A percentile compares a stretch with the other conserved stretches of the same genome.
These are phyloP conservation scores for Pelmatolapia mariae DNA, from an alignment of 2,113 vertebrate species.

Conservation along the genomic window DNA sequence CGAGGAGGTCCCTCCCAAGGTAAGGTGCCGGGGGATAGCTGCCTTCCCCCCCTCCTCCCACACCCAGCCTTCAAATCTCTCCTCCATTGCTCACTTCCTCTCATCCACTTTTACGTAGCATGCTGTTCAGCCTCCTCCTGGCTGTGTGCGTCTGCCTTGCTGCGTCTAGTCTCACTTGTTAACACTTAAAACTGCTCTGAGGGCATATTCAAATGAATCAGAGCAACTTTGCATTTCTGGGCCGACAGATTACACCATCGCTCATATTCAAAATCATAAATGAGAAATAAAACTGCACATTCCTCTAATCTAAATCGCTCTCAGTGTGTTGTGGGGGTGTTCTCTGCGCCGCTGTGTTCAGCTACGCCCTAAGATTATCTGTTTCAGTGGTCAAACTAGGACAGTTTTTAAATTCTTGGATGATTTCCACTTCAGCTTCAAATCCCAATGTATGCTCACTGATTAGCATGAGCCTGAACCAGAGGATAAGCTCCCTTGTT, in stretches of 20 bases:
- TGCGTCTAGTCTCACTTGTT: background rate
- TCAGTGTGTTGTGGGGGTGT: background rate
- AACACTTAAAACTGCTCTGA: accelerated
- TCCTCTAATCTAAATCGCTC: background rate
- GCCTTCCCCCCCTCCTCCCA: background rate
- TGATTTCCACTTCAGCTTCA: background rate
- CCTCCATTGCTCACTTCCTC: conserved; percentile 3
- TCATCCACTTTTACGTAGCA: background rate
- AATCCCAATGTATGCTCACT: background rate
- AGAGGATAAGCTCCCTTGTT: background rate
- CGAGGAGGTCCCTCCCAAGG: conserved; percentile 93
- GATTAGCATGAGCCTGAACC: background rate
- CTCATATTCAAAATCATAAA: background rate
- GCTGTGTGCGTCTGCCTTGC: background rate
- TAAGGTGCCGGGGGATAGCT: conserved; percentile 67
- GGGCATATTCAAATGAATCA: accelerated
- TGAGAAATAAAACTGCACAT: background rate
- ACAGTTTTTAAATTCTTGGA: background rate
- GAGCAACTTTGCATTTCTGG: background rate
- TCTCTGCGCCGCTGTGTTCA: background rate
- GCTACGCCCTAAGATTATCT: background rate
- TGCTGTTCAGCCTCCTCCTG: background rate
- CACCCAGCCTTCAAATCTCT: background rate
- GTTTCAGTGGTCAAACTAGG: background rate
- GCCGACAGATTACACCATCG: background rate